Evolutionary conservation across 2,113 vertebrate genomes (phyloP).

Genomic region (Myrmophylax atrothorax): DNA sequence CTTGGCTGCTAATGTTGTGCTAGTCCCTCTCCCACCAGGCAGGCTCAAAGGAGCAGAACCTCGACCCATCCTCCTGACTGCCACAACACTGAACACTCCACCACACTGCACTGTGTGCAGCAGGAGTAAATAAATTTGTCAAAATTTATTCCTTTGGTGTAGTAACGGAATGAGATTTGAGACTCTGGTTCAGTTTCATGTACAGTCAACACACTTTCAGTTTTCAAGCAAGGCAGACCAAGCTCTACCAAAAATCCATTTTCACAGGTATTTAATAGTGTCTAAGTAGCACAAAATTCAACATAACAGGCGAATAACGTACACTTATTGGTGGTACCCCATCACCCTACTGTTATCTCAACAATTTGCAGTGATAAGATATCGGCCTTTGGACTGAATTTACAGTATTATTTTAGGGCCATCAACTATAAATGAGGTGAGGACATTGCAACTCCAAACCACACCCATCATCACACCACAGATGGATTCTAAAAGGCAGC

Average conservation of each 20-base stretch:
- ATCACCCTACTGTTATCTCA: neutral
- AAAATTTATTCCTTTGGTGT: neutral
- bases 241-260: neutral
- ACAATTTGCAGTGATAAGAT: neutral
- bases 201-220: rapidly evolving
- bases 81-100: rapidly evolving
- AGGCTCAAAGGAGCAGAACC: neutral
- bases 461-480: neutral
- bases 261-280: neutral
- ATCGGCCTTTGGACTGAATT: constrained; percentile 12
- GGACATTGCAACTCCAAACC: neutral
- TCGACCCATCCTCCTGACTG: neutral
- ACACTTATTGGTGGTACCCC: neutral
- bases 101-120: rapidly evolving
- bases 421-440: neutral
- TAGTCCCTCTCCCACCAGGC: neutral
- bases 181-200: neutral
- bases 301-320: neutral
- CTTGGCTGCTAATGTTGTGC: neutral
- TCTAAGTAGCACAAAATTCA: neutral
- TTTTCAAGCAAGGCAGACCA: neutral
- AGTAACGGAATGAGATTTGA: neutral
- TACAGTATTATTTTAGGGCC: neutral
- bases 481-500: neutral
- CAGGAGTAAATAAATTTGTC: neutral